A percentile compares a stretch with the other conserved stretches of the same genome.
Conservation (phyloP, 2,888 invertebrate species). For the Limnephilus auricula region DNA sequence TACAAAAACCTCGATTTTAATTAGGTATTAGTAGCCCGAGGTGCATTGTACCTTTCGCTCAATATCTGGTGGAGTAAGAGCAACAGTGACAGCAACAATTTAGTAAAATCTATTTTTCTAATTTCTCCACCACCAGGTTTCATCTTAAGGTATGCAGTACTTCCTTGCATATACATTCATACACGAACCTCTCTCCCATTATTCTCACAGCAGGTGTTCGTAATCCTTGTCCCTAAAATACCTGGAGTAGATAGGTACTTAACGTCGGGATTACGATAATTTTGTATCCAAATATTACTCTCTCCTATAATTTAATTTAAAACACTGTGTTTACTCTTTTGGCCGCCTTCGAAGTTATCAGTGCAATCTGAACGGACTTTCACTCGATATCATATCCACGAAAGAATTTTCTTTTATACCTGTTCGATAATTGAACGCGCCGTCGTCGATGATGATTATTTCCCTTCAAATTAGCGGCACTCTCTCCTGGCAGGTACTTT, state of each 20-base stretch:
- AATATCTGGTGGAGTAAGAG: too few relatives aligned
- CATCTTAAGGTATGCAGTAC: background rate
- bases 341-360: too few relatives aligned
- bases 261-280: background rate
- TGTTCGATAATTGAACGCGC: conserved; percentile 28
- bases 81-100: too few relatives aligned
- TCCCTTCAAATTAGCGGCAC: conserved; percentile 8
- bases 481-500: conserved; percentile 3
- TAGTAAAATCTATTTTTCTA: too few relatives aligned
- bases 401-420: background rate
- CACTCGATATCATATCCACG: background rate
- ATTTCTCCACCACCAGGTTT: too few relatives aligned
- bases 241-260: background rate
- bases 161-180: too few relatives aligned
- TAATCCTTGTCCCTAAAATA: background rate
- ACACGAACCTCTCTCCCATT: background rate
- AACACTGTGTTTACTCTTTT: too few relatives aligned
- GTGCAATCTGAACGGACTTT: background rate
- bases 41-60: too few relatives aligned
- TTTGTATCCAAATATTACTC: background rate
- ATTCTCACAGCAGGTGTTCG: background rate
- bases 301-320: background rate
- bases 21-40: too few relatives aligned
- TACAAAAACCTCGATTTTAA: too few relatives aligned
- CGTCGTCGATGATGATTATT: background rate